Evolutionary conservation across 1,140 invertebrate genomes (phyloP), one percentile per base, ranked within the genome.

Genomic region (Drosophila carrolli): DNA sequence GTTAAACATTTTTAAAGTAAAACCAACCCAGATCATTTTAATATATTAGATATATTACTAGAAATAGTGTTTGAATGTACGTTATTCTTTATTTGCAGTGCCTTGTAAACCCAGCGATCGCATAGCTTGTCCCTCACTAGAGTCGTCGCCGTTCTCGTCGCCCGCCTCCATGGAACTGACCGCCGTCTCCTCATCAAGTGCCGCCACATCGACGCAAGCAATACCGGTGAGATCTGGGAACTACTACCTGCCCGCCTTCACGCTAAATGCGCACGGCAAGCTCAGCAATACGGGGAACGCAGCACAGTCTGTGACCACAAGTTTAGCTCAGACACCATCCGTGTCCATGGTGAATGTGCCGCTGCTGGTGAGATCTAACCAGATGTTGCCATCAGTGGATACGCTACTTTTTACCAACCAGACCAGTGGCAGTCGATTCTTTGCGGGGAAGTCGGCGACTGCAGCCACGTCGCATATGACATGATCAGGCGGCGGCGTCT

Each of bases 61-160:
- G 5, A 7, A 32, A 32, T 7, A 32, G 29, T 7, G 29, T 19
- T 37, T 7, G 48, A 54, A 62, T 57, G 10, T 11, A 8, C 8
- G 51, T 5, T 5, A 13, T 11, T 19, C 16, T 48, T 1, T 53
- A 44, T 1, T 73, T 85, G 5, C 56, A 88, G 90, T 91, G 68
- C 67, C 73, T 37, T 66, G 88, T 48, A 82, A 89, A 61, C 66
- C 66, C 38, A 60, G 84, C 51, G 79, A 90, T 60, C 86, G 86
- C 6, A 44, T 91, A 27, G 56, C 88, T 32, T 91, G 90, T 27
- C 91, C 90, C 10, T 91, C 91, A 5, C 59, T 91, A 2, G 91
- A 91, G 54, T 91, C 91, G 16, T 91, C 91, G 10, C 91, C 91
- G 37, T 91, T 89, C 51, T 91, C 91, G 9, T 91, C 91, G 29